Conservation (phyloP, 1,140 invertebrate species). For the Phenacoccus solenopsis region DNA sequence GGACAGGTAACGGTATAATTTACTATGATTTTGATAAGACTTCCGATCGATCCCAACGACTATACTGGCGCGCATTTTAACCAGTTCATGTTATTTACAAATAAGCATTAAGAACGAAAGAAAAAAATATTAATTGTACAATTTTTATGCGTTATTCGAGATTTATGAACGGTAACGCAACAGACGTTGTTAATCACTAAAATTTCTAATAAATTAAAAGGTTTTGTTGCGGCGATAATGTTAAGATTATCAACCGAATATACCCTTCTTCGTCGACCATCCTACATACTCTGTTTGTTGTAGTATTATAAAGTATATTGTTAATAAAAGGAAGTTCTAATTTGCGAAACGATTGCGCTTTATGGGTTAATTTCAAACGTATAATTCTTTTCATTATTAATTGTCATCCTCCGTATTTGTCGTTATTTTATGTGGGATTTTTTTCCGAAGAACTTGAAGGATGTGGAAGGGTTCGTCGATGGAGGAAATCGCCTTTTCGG, state of each 20-base stretch:
- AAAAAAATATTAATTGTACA: neutral
- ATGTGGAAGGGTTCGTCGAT: neutral
- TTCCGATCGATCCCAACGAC: slow-evolving; percentile 7
- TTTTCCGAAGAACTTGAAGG: neutral
- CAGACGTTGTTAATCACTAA: neutral
- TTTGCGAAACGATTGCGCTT: slow-evolving; percentile 1
- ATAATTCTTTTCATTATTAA: slow-evolving; percentile 4
- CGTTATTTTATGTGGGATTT: slow-evolving; percentile 2
- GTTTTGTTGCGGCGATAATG: neutral
- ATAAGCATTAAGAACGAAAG: neutral
- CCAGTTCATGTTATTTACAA: slow-evolving; percentile 9
- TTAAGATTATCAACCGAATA: neutral
- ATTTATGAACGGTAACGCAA: neutral
- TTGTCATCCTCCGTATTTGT: neutral
- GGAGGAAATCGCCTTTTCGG: too few relatives aligned
- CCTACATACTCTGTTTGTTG: neutral
- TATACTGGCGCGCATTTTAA: slow-evolving; percentile 13
- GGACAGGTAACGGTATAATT: neutral
- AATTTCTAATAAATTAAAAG: neutral
- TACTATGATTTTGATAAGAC: neutral
- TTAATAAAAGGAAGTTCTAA: slow-evolving; percentile 3
- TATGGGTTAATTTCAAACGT: slow-evolving; percentile 2
- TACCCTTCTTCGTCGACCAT: neutral
- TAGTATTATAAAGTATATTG: neutral
- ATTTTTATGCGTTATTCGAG: too few relatives aligned